These are phyloP conservation scores for Mercenaria mercenaria DNA, from an alignment of 1,140 invertebrate genomes.

Conservation along the genomic window DNA sequence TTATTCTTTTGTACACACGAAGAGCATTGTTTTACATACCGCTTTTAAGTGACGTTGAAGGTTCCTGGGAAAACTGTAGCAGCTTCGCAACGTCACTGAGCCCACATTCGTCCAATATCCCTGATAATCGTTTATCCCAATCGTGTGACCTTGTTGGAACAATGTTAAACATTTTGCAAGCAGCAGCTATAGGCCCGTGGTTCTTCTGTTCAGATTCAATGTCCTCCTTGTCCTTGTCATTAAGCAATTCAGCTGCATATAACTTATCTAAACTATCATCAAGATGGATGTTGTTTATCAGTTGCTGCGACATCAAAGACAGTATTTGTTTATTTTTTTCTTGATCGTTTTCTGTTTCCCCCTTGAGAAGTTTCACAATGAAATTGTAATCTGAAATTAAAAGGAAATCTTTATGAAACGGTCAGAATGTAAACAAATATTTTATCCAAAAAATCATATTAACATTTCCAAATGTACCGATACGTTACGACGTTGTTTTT, in stretches of 20 bases:
- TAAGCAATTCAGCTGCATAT: neutral
- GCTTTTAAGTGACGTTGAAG: neutral
- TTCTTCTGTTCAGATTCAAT: neutral
- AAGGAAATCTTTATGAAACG: neutral
- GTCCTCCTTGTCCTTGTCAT: neutral
- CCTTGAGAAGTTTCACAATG: neutral
- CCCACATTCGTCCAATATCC: neutral
- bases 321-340: neutral
- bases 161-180: neutral
- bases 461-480: too few relatives aligned
- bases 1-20: too few relatives aligned
- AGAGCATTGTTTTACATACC: too few relatives aligned
- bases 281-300: slow-evolving; percentile 16
- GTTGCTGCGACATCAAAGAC: neutral
- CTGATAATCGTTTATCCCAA: neutral
- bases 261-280: neutral
- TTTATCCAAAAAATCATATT: too few relatives aligned
- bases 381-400: neutral
- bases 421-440: too few relatives aligned
- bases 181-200: neutral
- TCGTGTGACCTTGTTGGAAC: neutral
- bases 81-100: neutral
- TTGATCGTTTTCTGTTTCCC: slow-evolving; percentile 6
- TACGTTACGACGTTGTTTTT: neutral
- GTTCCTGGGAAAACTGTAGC: neutral